These are phyloP conservation scores for Nephrotoma guestfalica DNA, from an alignment of 2,888 invertebrate genomes.

Conservation along the genomic window DNA sequence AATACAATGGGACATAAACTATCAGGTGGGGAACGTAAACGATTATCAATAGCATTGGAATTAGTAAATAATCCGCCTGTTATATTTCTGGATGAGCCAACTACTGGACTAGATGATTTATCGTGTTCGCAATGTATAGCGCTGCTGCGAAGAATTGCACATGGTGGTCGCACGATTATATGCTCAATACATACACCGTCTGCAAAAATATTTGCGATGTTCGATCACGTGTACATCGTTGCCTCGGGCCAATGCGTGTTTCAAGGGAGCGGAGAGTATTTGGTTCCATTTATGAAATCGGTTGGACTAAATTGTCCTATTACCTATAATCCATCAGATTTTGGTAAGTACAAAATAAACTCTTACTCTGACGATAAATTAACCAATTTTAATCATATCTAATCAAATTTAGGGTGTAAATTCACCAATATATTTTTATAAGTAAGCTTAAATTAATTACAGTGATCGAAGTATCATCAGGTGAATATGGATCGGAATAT, in stretches of 20 bases:
- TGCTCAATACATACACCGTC: slow-evolving; percentile 96
- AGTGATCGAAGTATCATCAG: slow-evolving; percentile 71
- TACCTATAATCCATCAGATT: slow-evolving; percentile 94
- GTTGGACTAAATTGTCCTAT: slow-evolving; percentile 73
- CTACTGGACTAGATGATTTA: slow-evolving; percentile 90
- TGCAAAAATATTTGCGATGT: slow-evolving; percentile 78
- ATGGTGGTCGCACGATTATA: slow-evolving; percentile 77
- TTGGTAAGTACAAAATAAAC: slow-evolving; percentile 47
- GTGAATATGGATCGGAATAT: slow-evolving; percentile 57
- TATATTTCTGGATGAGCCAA: slow-evolving; percentile 90
- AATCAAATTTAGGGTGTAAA: too few relatives aligned
- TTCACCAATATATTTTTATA: too few relatives aligned
- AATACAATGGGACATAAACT: slow-evolving; percentile 58
- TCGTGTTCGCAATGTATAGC: slow-evolving; percentile 80
- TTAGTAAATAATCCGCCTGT: slow-evolving; percentile 86
- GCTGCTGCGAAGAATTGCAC: slow-evolving; percentile 68
- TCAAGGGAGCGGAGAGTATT: slow-evolving; percentile 60
- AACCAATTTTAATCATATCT: too few relatives aligned
- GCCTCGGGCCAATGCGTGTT: slow-evolving; percentile 83
- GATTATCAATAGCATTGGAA: slow-evolving; percentile 87
- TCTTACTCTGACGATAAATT: neutral
- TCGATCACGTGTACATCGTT: slow-evolving; percentile 82
- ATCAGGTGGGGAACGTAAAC: slow-evolving; percentile 86
- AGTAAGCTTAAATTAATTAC: neutral
- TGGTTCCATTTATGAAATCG: slow-evolving; percentile 67